phyloP scores from a whole-genome alignment of 2,113 vertebrate species.

The Cyanoramphus novaezelandiae region DNA sequence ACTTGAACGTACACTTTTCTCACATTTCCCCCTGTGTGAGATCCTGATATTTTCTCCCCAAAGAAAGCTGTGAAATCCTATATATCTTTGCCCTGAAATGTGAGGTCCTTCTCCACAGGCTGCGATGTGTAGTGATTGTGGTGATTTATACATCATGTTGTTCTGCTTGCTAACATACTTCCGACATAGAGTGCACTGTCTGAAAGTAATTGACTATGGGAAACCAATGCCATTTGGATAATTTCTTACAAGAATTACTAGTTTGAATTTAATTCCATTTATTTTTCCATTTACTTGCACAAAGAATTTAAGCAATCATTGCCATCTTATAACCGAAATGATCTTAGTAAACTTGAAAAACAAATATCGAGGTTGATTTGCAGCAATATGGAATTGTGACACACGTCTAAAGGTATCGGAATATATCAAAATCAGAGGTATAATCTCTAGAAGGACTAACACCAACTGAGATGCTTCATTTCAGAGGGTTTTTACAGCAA shows the following conservation, averaged over 20 bases:
- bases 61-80: background rate
- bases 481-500: background rate
- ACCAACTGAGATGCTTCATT: background rate
- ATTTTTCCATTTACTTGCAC: background rate
- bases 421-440: background rate
- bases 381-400: background rate
- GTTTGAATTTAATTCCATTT: background rate
- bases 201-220: background rate
- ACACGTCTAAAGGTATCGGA: background rate
- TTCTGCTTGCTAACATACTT: background rate
- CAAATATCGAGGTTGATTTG: background rate
- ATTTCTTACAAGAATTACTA: background rate
- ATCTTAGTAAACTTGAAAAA: conserved; percentile 40
- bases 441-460: background rate
- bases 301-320: conserved; percentile 4
- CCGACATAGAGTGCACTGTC: background rate
- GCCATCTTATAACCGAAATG: background rate
- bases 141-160: background rate
- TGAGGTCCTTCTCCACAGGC: background rate
- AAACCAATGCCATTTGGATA: background rate
- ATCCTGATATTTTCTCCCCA: background rate
- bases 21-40: background rate
- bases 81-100: background rate
- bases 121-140: background rate
- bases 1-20: background rate